Evolutionary conservation across 2,797 vertebrate species (phyloP), one percentile per base, ranked within the genome.

Genomic region (Propithecus perrieri): DNA sequence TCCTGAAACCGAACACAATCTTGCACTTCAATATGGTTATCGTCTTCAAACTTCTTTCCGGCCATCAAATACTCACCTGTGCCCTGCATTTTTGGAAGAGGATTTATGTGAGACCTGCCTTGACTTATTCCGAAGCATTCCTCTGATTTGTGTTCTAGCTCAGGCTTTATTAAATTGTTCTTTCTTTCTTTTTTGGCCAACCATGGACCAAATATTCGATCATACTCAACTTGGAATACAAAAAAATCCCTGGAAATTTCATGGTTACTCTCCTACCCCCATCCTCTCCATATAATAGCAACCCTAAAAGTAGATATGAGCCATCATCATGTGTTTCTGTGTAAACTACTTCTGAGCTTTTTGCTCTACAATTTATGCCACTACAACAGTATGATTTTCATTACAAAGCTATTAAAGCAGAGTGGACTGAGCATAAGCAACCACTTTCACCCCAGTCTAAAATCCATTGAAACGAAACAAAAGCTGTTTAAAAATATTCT

Each of bases 91-190:
- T 80, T 89, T 35, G 61, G 78, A 88, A 90, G 8, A 87, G 30
- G 33, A 50, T 87, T 93, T 55, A 59, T 30, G 7, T 26, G 72
- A 95, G 67, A 53, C 4, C 53, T 61, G 38, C 41, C 43, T 76
- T 89, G 41, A 92, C 33, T 89, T 57, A 86, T 74, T 96, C 10
- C 15, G 5, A 93, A 80, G 35, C 35, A 83, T 55, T 55, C 24
- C 7, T 92, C 63, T 95, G 65, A 79, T 88, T 94, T 57, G 81
- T 46, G 69, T 79, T 93, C 89, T 91, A 48, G n/a, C 7, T 96
- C 38, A 53, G n/a, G 65, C 17, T 81, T 88, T 50, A 55, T 87
- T 86, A 88, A 6, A 35, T 12, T 43, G 3, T 14, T 88, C 41
- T 80, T 2, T 41, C 28, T 85, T 28, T 46, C 33, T 46, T 41